Percentiles rank a stretch among this genome's conserved stretches.
These are phyloP conservation scores for Sander vitreus DNA, from an alignment of 2,113 vertebrate genomes.

Conservation along the genomic window DNA sequence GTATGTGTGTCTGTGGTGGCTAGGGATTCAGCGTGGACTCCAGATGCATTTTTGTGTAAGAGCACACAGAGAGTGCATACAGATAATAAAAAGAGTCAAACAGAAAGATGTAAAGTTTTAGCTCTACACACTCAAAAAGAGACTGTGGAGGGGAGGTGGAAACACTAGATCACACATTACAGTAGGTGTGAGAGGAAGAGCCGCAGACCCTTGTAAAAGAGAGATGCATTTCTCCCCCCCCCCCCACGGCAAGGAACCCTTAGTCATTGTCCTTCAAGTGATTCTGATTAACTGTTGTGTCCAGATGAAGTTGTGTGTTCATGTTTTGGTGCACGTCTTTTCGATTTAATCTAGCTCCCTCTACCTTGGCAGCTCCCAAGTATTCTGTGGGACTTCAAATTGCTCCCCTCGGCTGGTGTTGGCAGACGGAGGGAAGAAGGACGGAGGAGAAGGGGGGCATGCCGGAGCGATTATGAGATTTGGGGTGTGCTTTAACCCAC, in stretches of 20 bases:
- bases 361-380: slow-evolving; percentile 19
- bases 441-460: slow-evolving; percentile 21
- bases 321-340: slow-evolving; percentile 31
- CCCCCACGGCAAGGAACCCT: not conserved
- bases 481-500: slow-evolving; percentile 83
- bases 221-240: slow-evolving; percentile 4
- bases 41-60: slow-evolving; percentile 18
- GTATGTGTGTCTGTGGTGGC: slow-evolving; percentile 13
- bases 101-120: slow-evolving; percentile 19
- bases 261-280: not conserved
- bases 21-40: not conserved
- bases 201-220: slow-evolving; percentile 46
- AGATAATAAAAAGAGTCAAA: slow-evolving; percentile 15
- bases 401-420: slow-evolving; percentile 54
- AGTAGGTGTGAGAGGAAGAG: slow-evolving; percentile 53
- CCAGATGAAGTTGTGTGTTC: slow-evolving; percentile 25
- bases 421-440: slow-evolving; percentile 53
- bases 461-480: slow-evolving; percentile 73
- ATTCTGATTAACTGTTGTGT: slow-evolving; percentile 1
- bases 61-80: not conserved
- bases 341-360: slow-evolving; percentile 19
- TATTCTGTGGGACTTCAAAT: slow-evolving; percentile 55
- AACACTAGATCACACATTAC: slow-evolving; percentile 27
- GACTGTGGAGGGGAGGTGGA: not conserved
- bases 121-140: not conserved